Base-by-base conservation (phyloP, 2,888 invertebrate genomes). In the Lissonota sp. region DNA sequence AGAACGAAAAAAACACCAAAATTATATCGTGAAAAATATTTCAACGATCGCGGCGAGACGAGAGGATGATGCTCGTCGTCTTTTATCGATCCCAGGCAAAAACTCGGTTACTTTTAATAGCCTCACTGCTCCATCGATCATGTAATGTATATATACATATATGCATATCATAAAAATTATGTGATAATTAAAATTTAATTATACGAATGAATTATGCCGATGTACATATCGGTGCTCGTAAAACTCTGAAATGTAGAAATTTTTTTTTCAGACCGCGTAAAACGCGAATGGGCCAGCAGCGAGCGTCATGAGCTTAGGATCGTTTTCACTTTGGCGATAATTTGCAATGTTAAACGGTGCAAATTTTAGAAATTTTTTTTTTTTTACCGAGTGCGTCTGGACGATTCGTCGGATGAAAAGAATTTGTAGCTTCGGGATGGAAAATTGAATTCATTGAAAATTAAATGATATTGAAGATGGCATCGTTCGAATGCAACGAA, bases 1-100 rank as follows among this genome's bases (percentile, higher is more conserved):
- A 26, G 26, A 26, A 26, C 26, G 26, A 26, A 26, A 26, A 26
- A 26, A 49, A 51, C 84, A 85, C 86, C 85, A 83, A 81, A 85
- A 86, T 26, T 26, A 26, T 63, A 63, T 62, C 44, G 53, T 42
- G 37, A 53, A 60, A 57, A 53, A 74, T 74, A 66, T 60, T 49
- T 39, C n/a, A 14, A 42, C 6, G n/a, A 42, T n/a, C 42, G 55
- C 10, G 53, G 7, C 39, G 8, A n/a, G 26, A 14, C 55, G 5
- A 40, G 5, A 40, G 14, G 26, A 26, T 26, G 26, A 26, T 26
- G 26, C 26, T 26, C 26, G 26, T 26, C 26, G 26, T 26, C 26
- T 26, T 26, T 26, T 26, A 26, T 26, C 26, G 26, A 26, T 26
- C 26, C 26, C 26, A 26, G 26, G 26, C 26, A 26, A 26, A 26